These are phyloP conservation scores for Battus philenor DNA, from an alignment of 1,140 invertebrate species.

Conservation along the genomic window DNA sequence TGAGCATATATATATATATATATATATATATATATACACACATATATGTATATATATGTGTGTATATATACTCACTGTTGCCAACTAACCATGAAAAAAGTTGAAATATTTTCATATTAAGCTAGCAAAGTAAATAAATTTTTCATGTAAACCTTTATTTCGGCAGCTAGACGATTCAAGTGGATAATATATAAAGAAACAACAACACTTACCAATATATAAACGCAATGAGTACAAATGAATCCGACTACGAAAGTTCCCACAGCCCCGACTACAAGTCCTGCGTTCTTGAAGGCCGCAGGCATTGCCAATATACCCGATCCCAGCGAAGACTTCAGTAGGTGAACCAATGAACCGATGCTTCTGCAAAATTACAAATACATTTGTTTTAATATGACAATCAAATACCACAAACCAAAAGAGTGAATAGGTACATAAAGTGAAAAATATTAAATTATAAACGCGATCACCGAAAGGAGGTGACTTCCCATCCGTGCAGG, in stretches of 20 bases:
- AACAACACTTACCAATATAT: constrained; percentile 82
- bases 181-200: background rate
- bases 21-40: too few species aligned
- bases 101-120: too few species aligned
- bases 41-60: too few species aligned
- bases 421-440: too few species aligned
- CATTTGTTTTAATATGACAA: background rate
- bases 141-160: background rate
- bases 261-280: constrained; percentile 82
- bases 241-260: constrained; percentile 85
- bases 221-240: constrained; percentile 87
- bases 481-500: too few species aligned
- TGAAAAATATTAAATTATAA: too few species aligned
- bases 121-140: too few species aligned
- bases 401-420: background rate
- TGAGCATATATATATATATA: too few species aligned
- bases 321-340: constrained; percentile 91
- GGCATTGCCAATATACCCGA: constrained; percentile 95
- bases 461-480: too few species aligned
- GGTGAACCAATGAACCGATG: constrained; percentile 83
- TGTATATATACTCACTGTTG: too few species aligned
- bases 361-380: constrained; percentile 74
- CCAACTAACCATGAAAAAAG: too few species aligned
- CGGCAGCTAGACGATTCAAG: background rate
- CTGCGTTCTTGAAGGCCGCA: constrained; percentile 88